Evolutionary conservation across 2,113 vertebrate species (phyloP), one percentile per base, ranked within the genome.

Genomic region (Ceyx margarethae): DNA sequence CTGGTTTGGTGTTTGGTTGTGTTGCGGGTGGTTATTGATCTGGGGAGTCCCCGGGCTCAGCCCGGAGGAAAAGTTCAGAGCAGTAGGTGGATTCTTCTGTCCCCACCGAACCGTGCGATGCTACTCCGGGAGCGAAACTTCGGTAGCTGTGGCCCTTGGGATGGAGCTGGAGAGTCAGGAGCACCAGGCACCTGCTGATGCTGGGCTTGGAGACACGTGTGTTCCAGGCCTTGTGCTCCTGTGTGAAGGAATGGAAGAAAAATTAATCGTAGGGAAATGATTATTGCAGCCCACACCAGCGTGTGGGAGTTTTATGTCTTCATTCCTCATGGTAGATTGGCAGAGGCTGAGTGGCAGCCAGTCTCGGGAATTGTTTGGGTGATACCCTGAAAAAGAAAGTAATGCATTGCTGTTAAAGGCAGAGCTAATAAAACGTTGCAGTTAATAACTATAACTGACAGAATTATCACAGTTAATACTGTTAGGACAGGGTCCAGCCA

Each of bases 351-450:
- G 62, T 7, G n/a, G 50, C 31, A 14, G 60, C 8, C 9, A 5
- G 13, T 26, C 7, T 6, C 1, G 65, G 74, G 31, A 58, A 13
- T n/a, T 2, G 1, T 6, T 26, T 26, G 19, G 53, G 0, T 9
- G 45, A 33, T 57, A 11, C 1, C 33, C 26, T 5, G 5, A 2
- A 31, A 42, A 50, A 15, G 0, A 43, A 14, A 21, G 33, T 6
- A 1, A 10, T 11, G 51, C 6, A 0, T 20, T 53, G 40, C 54
- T n/a, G 1, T 22, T 69, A 12, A 56, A 51, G 0, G 5, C 56
- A n/a, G 58, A 1, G 50, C 58, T 64, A 15, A 43, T 7, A 10
- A 90, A 87, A 21, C 28, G 31, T 13, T 18, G n/a, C 13, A 9
- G 9, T 8, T 68, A 7, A 13, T 13, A 26, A 17, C 5, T 5